Evolutionary conservation across 2,113 vertebrate genomes (phyloP).

Genomic region (Corvus moneduloides): DNA sequence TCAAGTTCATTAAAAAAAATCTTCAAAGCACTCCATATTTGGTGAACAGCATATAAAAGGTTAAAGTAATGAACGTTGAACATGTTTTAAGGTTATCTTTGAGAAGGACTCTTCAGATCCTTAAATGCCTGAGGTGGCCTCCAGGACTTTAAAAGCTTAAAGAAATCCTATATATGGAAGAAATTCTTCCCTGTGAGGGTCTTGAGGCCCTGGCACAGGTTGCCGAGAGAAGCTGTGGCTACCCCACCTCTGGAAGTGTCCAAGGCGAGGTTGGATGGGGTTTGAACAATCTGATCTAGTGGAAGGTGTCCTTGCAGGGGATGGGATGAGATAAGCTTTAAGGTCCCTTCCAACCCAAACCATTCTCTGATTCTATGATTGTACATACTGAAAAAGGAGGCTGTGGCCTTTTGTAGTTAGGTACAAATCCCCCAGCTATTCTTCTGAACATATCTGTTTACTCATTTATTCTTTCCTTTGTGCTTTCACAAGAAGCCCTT

Average conservation of each 20-base stretch:
- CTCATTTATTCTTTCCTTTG: neutral
- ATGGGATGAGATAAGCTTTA: neutral
- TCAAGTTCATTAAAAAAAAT: neutral
- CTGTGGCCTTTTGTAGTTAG: neutral
- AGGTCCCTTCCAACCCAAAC: neutral
- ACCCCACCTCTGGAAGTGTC: no score
- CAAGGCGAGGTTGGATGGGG: neutral
- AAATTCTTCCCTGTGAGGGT: neutral
- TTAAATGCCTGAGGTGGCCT: neutral
- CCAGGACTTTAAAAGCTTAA: neutral
- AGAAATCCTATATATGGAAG: neutral
- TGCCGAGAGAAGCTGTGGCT: neutral
- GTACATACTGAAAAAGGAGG: neutral
- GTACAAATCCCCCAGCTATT: neutral
- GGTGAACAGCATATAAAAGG: neutral
- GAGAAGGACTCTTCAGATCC: neutral
- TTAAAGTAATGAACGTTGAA: neutral
- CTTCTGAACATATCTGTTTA: neutral
- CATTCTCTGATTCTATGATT: neutral
- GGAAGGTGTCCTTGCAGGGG: neutral
- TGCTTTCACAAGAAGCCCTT: neutral
- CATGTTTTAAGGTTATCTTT: neutral
- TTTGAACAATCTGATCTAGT: neutral
- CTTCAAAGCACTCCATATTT: neutral
- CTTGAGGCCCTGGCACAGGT: neutral